Base-by-base conservation (phyloP, 2,797 vertebrate species). In the Micromesistius poutassou region DNA sequence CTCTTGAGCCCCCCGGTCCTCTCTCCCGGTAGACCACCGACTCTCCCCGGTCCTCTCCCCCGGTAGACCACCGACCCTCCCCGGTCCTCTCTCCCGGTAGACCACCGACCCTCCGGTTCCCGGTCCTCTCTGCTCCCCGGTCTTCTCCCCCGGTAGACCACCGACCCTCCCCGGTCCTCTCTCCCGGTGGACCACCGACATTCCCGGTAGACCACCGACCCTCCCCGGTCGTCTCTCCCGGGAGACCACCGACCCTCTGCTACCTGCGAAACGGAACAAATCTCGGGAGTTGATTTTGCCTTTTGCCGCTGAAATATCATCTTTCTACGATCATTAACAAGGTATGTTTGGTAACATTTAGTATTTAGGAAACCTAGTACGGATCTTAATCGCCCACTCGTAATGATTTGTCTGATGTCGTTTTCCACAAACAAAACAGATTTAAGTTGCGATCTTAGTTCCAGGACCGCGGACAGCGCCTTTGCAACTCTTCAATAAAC, bases 381-480 rank as follows among this genome's bases (percentile, higher is more conserved):
- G 16, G 46, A 28, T 28, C 25, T 66, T 8, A 25, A 8, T 25
- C 0, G 8, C n/a, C 62, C n/a, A 28, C n/a, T 66, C 62, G 62
- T 66, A 25, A 66, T 28, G 62, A 28, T 68, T 66, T 68, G 62
- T 28, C n/a, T 55, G 4, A 25, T 62, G 50, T 8, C 19, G n/a
- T 66, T 66, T 66, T 28, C 8, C 55, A n/a, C 25, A n/a, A n/a
- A 62, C 55, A 5, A 55, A 55, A 22, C 19, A 25, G 55, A 62
- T 62, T n/a, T n/a, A 14, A 71, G 30, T 33, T 14, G 7, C 30
- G 55, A 25, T 33, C 35, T 19, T 71, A 28, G 16, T 78, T 92
- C 92, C 92, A 94, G 92, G 68, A 93, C 93, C 90, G 73, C 0
- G 84, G 93, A 91, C 76, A 93, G 92, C 83, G 79, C 81, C 72